phyloP scores from a whole-genome alignment of 2,113 vertebrate species.

The Trogon melanurus region DNA sequence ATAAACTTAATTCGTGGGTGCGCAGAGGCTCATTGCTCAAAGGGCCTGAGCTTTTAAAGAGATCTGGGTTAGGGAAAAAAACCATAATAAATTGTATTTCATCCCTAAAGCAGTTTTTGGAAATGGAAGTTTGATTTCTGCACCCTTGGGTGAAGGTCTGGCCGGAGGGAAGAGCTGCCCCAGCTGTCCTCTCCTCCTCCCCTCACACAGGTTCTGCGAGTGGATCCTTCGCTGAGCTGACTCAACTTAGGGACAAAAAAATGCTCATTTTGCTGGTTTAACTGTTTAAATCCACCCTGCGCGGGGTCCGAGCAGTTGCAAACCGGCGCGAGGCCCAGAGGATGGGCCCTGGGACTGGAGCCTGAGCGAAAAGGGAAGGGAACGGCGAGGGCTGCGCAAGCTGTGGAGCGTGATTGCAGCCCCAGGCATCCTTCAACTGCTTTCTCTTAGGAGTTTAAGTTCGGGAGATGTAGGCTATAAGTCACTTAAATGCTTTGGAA shows the following conservation, averaged over 20 bases:
- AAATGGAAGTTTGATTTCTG: neutral
- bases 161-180: neutral
- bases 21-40: neutral
- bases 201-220: accelerated
- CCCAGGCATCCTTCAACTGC: constrained; percentile 20
- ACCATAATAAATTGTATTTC: neutral
- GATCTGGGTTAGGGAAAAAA: neutral
- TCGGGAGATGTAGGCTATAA: constrained; percentile 8
- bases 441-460: constrained; percentile 33
- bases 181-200: neutral
- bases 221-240: neutral
- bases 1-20: neutral
- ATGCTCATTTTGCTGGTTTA: neutral
- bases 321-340: neutral
- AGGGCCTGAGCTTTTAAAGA: neutral
- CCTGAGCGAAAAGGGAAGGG: neutral
- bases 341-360: neutral
- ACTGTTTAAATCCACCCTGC: neutral
- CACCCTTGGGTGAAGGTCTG: accelerated
- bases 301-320: neutral
- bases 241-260: neutral
- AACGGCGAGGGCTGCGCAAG: neutral
- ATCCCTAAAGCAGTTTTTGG: neutral
- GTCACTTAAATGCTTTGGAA: constrained; percentile 45
- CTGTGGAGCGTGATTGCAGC: neutral